Percentiles rank a stretch among this genome's conserved stretches.
These are phyloP conservation scores for Neodontobutis hainanensis DNA, from an alignment of 2,113 vertebrate genomes.

Conservation along the genomic window DNA sequence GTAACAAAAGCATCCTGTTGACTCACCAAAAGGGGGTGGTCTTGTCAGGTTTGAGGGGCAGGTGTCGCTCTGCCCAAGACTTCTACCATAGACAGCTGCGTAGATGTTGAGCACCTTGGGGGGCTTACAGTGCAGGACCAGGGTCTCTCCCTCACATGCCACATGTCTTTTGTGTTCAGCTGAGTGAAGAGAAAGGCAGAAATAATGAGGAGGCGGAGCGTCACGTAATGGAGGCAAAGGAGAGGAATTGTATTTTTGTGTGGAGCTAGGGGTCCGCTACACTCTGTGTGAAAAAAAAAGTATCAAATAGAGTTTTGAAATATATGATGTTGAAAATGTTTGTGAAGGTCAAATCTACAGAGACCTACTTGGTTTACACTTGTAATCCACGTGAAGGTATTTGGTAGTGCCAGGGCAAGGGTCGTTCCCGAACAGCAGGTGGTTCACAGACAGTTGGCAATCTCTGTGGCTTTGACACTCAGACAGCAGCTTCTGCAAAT, in stretches of 20 bases:
- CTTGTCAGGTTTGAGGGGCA: constrained; percentile 75
- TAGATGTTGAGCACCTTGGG: constrained; percentile 93
- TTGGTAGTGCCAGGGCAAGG: constrained; percentile 92
- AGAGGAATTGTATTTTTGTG: neutral
- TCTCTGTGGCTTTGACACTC: constrained; percentile 94
- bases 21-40: constrained; percentile 86
- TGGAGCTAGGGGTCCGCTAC: neutral
- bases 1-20: neutral
- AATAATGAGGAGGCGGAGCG: constrained; percentile 1
- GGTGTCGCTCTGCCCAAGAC: constrained; percentile 71
- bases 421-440: constrained; percentile 92
- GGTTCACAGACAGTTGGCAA: constrained; percentile 91
- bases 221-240: neutral
- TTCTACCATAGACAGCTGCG: constrained; percentile 87
- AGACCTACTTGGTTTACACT: constrained; percentile 96
- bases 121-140: constrained; percentile 89
- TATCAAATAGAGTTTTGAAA: neutral
- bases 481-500: constrained; percentile 90
- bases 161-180: constrained; percentile 91
- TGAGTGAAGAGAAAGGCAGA: constrained; percentile 47
- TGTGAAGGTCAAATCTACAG: neutral
- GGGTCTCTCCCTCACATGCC: constrained; percentile 86
- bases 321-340: neutral
- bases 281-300: no score
- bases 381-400: constrained; percentile 95